Evolutionary conservation across 2,113 vertebrate species (phyloP).

Genomic region (Campylomormyrus tamandua): DNA sequence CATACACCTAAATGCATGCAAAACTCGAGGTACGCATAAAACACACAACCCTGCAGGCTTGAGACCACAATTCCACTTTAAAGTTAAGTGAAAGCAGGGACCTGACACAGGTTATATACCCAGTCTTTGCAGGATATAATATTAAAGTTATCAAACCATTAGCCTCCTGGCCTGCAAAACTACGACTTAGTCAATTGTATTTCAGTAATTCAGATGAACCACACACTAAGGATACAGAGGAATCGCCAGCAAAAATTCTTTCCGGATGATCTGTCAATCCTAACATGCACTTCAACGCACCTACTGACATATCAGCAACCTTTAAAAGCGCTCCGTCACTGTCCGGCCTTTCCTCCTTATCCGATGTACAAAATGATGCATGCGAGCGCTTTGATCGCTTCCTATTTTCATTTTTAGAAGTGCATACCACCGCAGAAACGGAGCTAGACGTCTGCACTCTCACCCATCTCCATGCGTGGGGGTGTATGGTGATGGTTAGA

Average conservation of each 20-base stretch:
- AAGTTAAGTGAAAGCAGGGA: neutral
- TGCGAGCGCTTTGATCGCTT: neutral
- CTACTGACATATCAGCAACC: neutral
- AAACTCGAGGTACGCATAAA: neutral
- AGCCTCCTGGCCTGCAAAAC: neutral
- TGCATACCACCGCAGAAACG: neutral
- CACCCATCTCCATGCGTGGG: neutral
- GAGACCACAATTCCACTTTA: neutral
- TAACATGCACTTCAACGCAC: neutral
- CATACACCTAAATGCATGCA: neutral
- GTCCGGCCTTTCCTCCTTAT: neutral
- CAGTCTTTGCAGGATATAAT: neutral
- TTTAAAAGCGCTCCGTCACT: neutral
- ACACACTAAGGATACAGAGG: neutral
- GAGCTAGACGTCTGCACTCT: neutral
- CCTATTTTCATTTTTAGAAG: neutral
- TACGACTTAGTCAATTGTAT: neutral
- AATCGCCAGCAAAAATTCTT: neutral
- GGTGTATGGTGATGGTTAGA: neutral
- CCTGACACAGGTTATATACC: neutral
- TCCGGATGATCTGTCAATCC: neutral
- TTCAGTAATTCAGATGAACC: neutral
- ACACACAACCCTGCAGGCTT: neutral
- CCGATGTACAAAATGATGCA: neutral
- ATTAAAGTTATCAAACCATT: neutral